Evolutionary conservation across 2,888 invertebrate species (phyloP).

Genomic region (Mythimna ferrago): DNA sequence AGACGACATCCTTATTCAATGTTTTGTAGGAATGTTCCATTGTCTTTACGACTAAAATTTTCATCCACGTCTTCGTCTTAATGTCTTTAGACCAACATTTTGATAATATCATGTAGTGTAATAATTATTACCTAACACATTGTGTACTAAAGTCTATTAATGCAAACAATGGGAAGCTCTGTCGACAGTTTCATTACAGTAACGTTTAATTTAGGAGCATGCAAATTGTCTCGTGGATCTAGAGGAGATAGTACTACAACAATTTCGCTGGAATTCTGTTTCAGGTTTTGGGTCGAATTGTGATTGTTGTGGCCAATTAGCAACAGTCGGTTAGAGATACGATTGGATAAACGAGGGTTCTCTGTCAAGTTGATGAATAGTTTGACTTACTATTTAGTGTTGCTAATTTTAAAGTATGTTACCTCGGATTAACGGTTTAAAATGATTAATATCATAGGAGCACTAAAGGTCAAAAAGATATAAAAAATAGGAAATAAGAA

Average conservation of each 20-base stretch:
- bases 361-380: not conserved
- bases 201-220: constrained; percentile 23
- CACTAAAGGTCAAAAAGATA: not conserved
- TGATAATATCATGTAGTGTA: constrained; percentile 36
- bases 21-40: constrained; percentile 17
- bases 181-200: constrained; percentile 45
- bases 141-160: constrained; percentile 37
- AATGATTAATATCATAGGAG: not conserved
- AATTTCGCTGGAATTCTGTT: constrained; percentile 18
- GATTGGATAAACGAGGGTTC: constrained; percentile 8
- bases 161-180: constrained; percentile 46
- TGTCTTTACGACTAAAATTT: constrained; percentile 12
- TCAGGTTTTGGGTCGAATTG: constrained; percentile 23
- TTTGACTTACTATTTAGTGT: constrained; percentile 2
- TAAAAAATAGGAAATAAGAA: not conserved
- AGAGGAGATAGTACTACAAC: constrained; percentile 6
- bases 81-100: constrained; percentile 12
- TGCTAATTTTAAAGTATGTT: constrained; percentile 1
- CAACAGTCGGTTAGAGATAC: constrained; percentile 5
- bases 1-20: constrained; percentile 1
- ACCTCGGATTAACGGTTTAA: not conserved
- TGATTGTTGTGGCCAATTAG: constrained; percentile 27
- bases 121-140: constrained; percentile 52
- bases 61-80: not conserved
- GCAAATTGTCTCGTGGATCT: constrained; percentile 30